Evolutionary conservation across 2,113 vertebrate species (phyloP), one percentile per base, ranked within the genome.

Genomic region (Crotalus horridus): DNA sequence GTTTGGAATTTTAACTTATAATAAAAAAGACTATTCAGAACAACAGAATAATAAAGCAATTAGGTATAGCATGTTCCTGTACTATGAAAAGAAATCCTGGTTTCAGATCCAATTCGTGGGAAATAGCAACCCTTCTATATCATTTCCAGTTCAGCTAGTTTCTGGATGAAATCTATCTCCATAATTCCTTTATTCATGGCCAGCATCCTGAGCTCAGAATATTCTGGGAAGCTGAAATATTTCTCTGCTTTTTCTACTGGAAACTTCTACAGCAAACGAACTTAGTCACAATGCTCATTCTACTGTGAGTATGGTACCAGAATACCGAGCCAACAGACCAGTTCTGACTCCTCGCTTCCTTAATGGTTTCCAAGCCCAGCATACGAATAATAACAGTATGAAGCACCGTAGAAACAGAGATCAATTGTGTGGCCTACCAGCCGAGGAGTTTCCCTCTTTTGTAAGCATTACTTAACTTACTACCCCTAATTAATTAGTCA

Each of bases 1-100:
- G 96, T 94, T 54, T 95, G 91, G 94, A 97, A 97, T 97, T 97
- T 97, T 94, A 90, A 94, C 95, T 96, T 95, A 97, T 95, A 96
- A 95, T 87, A 90, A 56, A 94, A 92, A 11, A 56, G 23, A 89
- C 93, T 89, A 94, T 91, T 55, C 69, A 91, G 81, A 15, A 53
- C 24, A 43, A 81, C 13, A 55, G 33, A 81, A 15, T 39, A 39
- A 81, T 20, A 81, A 81, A 81, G 33, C 69, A 21, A 17, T 81
- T 81, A 81, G 69, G 15, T 81, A 33, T 39, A 81, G n/a, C 69
- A 81, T 39, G 6, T 81, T 43, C 74, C 20, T 43, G 33, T 3
- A 43, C 33, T 81, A 43, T 43, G 74, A 81, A 39, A 81, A 43
- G 33, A 81, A 81, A 43, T 17, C 74, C 0, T 81, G 74, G 33